Conservation (phyloP, 2,113 vertebrate species). For the Lophius piscatorius region DNA sequence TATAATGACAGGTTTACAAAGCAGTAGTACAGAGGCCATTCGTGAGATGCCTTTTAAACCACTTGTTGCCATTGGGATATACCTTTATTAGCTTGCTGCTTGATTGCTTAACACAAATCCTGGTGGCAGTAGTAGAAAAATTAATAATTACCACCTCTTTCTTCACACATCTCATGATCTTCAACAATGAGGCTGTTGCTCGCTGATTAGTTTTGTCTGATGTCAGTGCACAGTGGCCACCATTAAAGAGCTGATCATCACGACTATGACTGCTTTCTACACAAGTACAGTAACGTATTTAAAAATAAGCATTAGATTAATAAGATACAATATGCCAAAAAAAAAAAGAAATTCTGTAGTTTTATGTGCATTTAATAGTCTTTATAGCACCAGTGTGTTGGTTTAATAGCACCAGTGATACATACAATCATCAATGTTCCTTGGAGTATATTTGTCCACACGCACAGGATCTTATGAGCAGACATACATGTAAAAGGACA, state of each 20-base stretch:
- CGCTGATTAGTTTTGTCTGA: slow-evolving; percentile 43
- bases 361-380: slow-evolving; percentile 70
- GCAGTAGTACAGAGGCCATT: slow-evolving; percentile 74
- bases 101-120: slow-evolving; percentile 34
- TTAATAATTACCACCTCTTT: slow-evolving; percentile 55
- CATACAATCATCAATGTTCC: slow-evolving; percentile 68
- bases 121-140: slow-evolving; percentile 45
- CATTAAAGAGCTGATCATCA: slow-evolving; percentile 39
- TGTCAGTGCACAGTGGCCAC: slow-evolving; percentile 57
- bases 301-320: slow-evolving; percentile 64
- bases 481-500: slow-evolving; percentile 25
- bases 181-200: slow-evolving; percentile 26
- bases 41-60: slow-evolving; percentile 54
- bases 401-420: slow-evolving; percentile 79
- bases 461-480: slow-evolving; percentile 54
- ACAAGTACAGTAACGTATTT: slow-evolving; percentile 66
- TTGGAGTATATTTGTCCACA: slow-evolving; percentile 70
- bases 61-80: slow-evolving; percentile 42
- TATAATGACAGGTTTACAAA: slow-evolving; percentile 77
- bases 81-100: slow-evolving; percentile 27
- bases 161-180: slow-evolving; percentile 51
- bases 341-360: slow-evolving; percentile 41
- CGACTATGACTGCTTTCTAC: slow-evolving; percentile 66
- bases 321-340: slow-evolving; percentile 67
- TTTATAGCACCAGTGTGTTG: slow-evolving; percentile 72